These are phyloP conservation scores for Ophiothrix spiculata DNA, from an alignment of 35 echinoderm and acorn worm genomes.

Conservation along the genomic window DNA sequence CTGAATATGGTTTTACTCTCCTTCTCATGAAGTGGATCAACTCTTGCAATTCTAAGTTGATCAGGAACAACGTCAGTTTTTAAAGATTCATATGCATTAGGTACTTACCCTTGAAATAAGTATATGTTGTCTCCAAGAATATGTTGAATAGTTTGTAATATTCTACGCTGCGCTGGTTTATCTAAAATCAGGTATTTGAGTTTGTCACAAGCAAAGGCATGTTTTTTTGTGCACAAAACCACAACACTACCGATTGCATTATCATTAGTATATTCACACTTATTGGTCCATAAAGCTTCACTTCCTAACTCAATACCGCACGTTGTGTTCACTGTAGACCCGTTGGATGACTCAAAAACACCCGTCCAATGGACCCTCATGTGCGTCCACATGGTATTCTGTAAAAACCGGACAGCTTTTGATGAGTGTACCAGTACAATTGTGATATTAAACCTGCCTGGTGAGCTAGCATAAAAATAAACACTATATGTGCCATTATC, in stretches of 20 bases:
- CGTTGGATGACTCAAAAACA: not conserved
- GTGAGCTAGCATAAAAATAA: not conserved
- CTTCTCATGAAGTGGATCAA: too few relatives aligned
- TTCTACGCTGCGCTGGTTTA: too few relatives aligned
- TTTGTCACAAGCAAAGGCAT: too few relatives aligned
- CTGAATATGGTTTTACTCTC: too few relatives aligned
- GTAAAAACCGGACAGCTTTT: not conserved
- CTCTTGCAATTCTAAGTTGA: too few relatives aligned
- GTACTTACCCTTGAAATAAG: too few relatives aligned
- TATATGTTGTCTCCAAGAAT: too few relatives aligned
- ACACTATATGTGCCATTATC: too few relatives aligned
- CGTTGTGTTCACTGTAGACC: not conserved
- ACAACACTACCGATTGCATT: slow-evolving; percentile 8
- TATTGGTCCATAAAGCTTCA: not conserved
- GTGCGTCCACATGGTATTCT: not conserved
- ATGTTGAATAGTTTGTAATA: too few relatives aligned
- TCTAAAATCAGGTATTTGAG: too few relatives aligned
- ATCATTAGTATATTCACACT: slow-evolving; percentile 1
- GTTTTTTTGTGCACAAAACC: slow-evolving; percentile 6
- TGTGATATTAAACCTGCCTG: not conserved
- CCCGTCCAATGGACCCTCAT: not conserved
- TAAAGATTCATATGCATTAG: too few relatives aligned
- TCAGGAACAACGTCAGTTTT: too few relatives aligned
- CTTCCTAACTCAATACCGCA: not conserved
- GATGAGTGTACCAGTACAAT: not conserved